Evolutionary conservation across 2,888 invertebrate species (phyloP).

Genomic region (Odontocerum albicorne): DNA sequence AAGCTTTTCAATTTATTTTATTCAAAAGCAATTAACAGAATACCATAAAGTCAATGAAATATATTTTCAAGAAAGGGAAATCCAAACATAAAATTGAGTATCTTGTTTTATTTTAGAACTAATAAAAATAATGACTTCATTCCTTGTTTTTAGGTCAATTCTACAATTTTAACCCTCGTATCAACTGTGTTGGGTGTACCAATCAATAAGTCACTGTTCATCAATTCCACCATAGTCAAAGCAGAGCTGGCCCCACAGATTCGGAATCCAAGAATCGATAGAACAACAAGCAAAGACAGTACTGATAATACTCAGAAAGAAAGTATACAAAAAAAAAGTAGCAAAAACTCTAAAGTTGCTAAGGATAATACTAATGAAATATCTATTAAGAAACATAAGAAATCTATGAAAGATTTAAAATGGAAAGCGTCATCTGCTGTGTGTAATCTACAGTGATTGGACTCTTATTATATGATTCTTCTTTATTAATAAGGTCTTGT

Average conservation of each 20-base stretch:
- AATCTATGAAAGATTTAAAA: conserved; percentile 47
- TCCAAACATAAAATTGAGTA: too few species aligned
- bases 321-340: background rate
- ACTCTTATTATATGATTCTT: background rate
- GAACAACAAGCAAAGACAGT: background rate
- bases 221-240: conserved; percentile 59
- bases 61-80: too few species aligned
- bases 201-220: conserved; percentile 66
- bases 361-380: conserved; percentile 38
- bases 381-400: conserved; percentile 41
- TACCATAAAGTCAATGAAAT: too few species aligned
- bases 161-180: conserved; percentile 68
- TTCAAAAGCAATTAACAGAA: too few species aligned
- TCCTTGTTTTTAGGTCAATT: conserved; percentile 61
- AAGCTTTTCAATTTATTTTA: too few species aligned
- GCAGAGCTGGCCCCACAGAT: conserved; percentile 57
- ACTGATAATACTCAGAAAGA: background rate
- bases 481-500: background rate
- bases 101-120: too few species aligned
- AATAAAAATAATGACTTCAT: too few species aligned
- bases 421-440: conserved; percentile 53
- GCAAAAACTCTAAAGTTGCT: conserved; percentile 8
- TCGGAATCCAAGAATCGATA: background rate
- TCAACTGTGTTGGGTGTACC: conserved; percentile 68
- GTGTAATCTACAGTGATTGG: conserved; percentile 56